Base-by-base conservation (phyloP, 1,140 invertebrate genomes). In the Scaptodrosophila lebanonensis region DNA sequence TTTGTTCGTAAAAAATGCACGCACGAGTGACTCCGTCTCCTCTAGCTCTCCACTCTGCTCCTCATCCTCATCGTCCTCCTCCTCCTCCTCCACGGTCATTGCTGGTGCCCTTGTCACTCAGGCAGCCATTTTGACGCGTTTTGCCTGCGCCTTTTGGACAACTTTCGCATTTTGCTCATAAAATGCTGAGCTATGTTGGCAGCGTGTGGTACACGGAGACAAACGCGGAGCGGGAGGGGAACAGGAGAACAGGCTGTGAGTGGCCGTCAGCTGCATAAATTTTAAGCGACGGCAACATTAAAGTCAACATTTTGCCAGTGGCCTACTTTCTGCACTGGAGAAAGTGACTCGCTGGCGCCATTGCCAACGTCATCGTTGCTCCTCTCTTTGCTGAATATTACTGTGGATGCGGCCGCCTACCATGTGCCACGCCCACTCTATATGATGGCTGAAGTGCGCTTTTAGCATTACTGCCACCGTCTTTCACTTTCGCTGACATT, bases 281-380 rank as follows among this genome's bases (percentile, higher is more conserved):
- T 79, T 79, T 60, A 73, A 69, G 60, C 66, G 54, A 71, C 65
- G 56, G 73, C 73, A 73, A 69, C 73, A 77, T 79, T 82, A 79
- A 79, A 79, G 73, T 77, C 73, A 77, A 77, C 73, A 77, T 79
- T 77, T 58, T 77, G 73, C 59, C 57, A 79, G 73, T 77, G 72
- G 73, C 72, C 72, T 77, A 77, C 73, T 72, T 77, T 57, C 29
- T 33, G 12, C 32, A 3, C 32, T 33, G 47, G 15, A 16, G 25
- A 43, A 17, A 61, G 13, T 33, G 3, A 4, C 6, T 11, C 32
- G 32, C 32, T n/a, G 12, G 3, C 8, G 9, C 32, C 3, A 33
- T n/a, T 8, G 32, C 32, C 3, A n/a, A 33, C n/a, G n/a, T n/a
- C n/a, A n/a, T n/a, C n/a, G n/a, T n/a, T n/a, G n/a, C n/a, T n/a